Conservation (phyloP, 2,113 vertebrate genomes). For the Cisticola juncidis region DNA sequence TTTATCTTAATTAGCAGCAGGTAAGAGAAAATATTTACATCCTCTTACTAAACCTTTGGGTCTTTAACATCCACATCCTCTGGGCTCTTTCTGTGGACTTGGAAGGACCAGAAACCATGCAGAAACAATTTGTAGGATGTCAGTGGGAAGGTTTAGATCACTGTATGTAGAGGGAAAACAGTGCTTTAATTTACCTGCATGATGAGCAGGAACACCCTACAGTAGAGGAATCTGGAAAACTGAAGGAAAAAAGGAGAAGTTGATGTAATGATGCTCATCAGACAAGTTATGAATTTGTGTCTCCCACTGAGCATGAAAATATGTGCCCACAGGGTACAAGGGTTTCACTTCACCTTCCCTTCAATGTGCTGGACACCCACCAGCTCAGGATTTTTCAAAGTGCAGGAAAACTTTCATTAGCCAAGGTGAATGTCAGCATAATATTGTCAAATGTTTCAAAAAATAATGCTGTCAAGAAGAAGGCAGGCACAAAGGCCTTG, state of each 20-base stretch:
- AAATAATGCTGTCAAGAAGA: background rate
- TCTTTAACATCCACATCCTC: background rate
- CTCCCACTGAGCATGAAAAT: background rate
- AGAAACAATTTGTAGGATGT: background rate
- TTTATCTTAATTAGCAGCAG: background rate
- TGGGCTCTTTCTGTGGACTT: background rate
- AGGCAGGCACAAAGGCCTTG: background rate
- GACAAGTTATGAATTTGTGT: background rate
- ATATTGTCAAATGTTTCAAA: background rate
- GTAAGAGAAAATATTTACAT: background rate
- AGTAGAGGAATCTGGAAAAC: background rate
- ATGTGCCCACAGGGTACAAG: background rate
- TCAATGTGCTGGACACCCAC: fast-evolving
- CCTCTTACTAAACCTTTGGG: background rate
- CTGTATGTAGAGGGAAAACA: background rate
- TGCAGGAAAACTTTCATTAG: background rate
- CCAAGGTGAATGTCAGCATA: background rate
- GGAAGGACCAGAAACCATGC: background rate
- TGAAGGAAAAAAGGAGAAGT: background rate
- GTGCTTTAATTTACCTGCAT: background rate
- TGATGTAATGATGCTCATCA: background rate
- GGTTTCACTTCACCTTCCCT: background rate
- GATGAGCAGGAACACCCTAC: background rate
- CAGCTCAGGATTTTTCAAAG: background rate
- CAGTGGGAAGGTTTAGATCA: background rate